Base-by-base conservation (phyloP, 2,888 invertebrate genomes). In the Caenorhabditis sp. region DNA sequence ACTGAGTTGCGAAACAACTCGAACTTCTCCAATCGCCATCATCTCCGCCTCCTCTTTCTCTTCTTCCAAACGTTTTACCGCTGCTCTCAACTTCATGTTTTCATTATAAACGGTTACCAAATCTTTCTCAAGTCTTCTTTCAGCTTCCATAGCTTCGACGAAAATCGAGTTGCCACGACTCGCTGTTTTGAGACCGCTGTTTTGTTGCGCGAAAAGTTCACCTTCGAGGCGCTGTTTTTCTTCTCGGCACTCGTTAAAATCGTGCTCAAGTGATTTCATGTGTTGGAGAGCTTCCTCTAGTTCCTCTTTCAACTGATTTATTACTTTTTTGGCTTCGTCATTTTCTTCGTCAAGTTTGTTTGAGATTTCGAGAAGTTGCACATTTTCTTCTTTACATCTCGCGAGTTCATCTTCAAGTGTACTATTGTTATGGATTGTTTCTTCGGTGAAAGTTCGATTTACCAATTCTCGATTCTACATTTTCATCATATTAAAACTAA, bases 81-180 rank as follows among this genome's bases (percentile, higher is more conserved):
- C 26, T 1, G 27, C n/a, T 50, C 21, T 36, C 3, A 72, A 58
- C 1, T 24, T 5, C 21, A 54, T 60, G 1, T 72, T 72, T 23
- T 72, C 64, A 14, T 27, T n/a, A 26, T 31, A 67, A 2, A 67
- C 4, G 1, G 2, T 12, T 19, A 58, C 61, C 53, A 72, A 21
- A 21, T 72, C 72, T 19, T 58, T 53, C 31, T 72, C 72, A 4
- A 72, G 26, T 24, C 64, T 61, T 14, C 50, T 21, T 54, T 72
- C 72, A n/a, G 72, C 72, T 5, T 72, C 72, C 67, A 72, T 72
- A 2, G 67, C 72, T 37, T 72, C 67, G 2, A 64, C 58, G n/a
- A 72, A 72, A 26, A 72, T 72, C 0, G 72, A 72, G 17, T 72
- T 72, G 31, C 72, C 72, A 3, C 36, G 2, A 4, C n/a, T 17